Conservation (phyloP, 2,797 vertebrate genomes). For the Phyllotis vaccarum region DNA sequence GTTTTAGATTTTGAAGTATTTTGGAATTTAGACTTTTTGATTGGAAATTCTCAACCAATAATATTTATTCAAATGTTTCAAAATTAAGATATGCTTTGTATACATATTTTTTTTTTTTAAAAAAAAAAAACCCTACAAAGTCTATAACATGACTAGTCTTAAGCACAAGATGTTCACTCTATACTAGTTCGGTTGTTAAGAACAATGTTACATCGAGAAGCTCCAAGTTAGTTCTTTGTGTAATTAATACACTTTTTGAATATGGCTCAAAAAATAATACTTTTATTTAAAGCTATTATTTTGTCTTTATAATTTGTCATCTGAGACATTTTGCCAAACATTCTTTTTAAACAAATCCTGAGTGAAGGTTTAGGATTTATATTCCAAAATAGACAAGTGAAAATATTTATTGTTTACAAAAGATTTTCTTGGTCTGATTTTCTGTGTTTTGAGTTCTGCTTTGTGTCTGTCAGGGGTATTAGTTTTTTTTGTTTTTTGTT, state of each 20-base stretch:
- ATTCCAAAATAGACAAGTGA: constrained; percentile 11
- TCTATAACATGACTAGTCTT: neutral
- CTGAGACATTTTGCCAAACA: constrained; percentile 8
- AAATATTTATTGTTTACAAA: neutral
- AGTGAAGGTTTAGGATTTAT: neutral
- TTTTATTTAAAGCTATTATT: neutral
- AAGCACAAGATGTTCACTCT: neutral
- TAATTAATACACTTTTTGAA: neutral
- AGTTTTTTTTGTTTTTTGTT: neutral
- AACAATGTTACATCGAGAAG: neutral
- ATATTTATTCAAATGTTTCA: neutral
- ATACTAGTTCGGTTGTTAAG: neutral
- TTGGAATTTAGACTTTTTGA: neutral
- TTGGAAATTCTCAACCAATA: neutral
- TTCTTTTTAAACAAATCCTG: neutral
- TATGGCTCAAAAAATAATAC: constrained; percentile 6
- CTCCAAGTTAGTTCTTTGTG: neutral
- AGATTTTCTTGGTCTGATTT: neutral
- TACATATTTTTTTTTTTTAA: neutral
- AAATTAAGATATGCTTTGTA: neutral
- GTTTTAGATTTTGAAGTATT: neutral
- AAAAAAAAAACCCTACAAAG: neutral
- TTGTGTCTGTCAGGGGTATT: neutral
- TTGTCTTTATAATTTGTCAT: constrained; percentile 46
- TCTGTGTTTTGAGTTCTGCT: neutral